Evolutionary conservation across 2,113 vertebrate species (phyloP).

Genomic region (Indicator maculatus): DNA sequence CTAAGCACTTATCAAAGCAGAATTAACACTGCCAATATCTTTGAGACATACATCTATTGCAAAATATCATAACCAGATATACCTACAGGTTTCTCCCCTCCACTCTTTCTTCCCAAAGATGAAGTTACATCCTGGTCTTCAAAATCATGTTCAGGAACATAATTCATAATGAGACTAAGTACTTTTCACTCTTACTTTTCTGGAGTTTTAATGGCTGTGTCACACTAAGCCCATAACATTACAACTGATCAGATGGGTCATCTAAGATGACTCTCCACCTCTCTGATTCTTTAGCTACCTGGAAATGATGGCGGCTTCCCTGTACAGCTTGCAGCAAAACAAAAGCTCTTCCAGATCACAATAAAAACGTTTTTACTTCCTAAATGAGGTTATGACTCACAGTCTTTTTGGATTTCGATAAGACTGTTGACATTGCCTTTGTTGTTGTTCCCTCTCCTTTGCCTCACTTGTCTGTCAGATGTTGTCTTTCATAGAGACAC

Average conservation of each 20-base stretch:
- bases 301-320: background rate
- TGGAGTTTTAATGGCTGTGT: background rate
- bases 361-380: background rate
- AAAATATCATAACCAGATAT: background rate
- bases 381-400: background rate
- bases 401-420: background rate
- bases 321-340: background rate
- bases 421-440: background rate
- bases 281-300: background rate
- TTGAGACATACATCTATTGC: background rate
- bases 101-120: background rate
- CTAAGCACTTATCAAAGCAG: background rate
- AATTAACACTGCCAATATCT: background rate
- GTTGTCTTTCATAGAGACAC: background rate
- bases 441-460: background rate
- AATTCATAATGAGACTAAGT: background rate
- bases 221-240: accelerated
- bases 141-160: background rate
- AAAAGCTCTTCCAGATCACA: background rate
- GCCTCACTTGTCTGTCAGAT: background rate
- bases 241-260: background rate
- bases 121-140: background rate
- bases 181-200: background rate
- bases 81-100: background rate
- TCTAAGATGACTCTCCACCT: background rate